Conservation (phyloP, 2,888 invertebrate genomes). For the Spicauda simplicius region DNA sequence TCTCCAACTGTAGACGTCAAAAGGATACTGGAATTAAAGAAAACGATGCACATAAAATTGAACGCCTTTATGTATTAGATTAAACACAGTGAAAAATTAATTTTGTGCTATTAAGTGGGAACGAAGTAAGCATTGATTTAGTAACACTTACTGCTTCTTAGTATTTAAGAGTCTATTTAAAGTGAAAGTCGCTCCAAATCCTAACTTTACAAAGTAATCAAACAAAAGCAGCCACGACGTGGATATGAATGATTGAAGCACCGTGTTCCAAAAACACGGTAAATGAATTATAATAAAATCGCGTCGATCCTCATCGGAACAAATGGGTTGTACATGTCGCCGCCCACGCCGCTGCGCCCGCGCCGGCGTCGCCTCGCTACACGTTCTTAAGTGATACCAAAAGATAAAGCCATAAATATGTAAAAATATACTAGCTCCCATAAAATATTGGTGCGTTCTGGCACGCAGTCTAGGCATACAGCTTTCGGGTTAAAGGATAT, state of each 20-base stretch:
- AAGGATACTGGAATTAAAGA: too few relatives aligned
- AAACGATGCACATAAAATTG: too few relatives aligned
- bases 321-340: constrained; percentile 75
- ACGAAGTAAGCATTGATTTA: not conserved
- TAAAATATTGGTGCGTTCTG: constrained; percentile 2
- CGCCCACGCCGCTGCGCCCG: constrained; percentile 63
- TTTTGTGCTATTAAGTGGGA: too few relatives aligned
- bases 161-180: not conserved
- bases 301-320: constrained; percentile 70
- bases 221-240: constrained; percentile 30
- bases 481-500: too few relatives aligned
- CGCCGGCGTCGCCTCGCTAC: constrained; percentile 42
- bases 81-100: too few relatives aligned
- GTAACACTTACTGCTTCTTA: not conserved
- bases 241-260: constrained; percentile 51
- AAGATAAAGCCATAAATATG: constrained; percentile 44
- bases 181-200: constrained; percentile 29
- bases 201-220: constrained; percentile 14
- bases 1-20: too few relatives aligned
- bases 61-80: too few relatives aligned
- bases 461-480: not conserved
- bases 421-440: constrained; percentile 28
- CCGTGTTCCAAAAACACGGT: constrained; percentile 66
- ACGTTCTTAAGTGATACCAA: constrained; percentile 46
- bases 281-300: constrained; percentile 82